Base-by-base conservation (phyloP, 2,888 invertebrate species). In the Drosophila algonquin region DNA sequence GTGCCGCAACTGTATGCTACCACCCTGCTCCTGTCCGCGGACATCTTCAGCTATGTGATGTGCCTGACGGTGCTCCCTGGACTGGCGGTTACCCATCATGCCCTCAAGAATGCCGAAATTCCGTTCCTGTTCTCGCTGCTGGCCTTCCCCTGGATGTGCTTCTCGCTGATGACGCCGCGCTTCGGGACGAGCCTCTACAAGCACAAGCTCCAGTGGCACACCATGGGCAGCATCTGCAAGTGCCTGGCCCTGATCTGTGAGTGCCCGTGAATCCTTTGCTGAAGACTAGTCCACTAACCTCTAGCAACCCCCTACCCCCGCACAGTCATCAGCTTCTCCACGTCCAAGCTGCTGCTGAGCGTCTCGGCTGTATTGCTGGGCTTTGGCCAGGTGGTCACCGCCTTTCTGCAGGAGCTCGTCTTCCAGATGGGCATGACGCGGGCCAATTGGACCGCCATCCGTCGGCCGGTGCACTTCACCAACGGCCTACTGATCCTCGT, bases 71-170 rank as follows among this genome's bases (percentile, higher is more conserved):
- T 92, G n/a, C 65, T 92, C 24, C 92, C 92, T 0, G 90, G 91
- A 0, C 60, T 92, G 64, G 92, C 92, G 0, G 89, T 91, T 0
- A 90, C 89, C 47, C 90, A 92, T 50, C 92, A 92, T 77, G 90
- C 91, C 1, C 79, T 92, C n/a, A 92, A 92, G 61, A 91, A 90
- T 63, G 92, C 92, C 1, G 92, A 92, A 73, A 92, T 92, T 56
- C 92, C 92, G 9, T 92, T 92, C 63, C 80, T 92, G 14, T 92
- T 91, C 73, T 92, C 92, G 0, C 73, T 92, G 59, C 76, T 92
- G n/a, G 92, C 92, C n/a, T 92, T 92, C 64, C 92, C 92, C 1
- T 92, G 92, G 92, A 92, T 92, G 92, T 92, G 92, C 76, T 92
- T 92, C 69, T 91, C 92, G 1, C 75, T 92, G 77, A 92, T 92